phyloP scores from a whole-genome alignment of 2,113 vertebrate genomes.

The Octodon degus region DNA sequence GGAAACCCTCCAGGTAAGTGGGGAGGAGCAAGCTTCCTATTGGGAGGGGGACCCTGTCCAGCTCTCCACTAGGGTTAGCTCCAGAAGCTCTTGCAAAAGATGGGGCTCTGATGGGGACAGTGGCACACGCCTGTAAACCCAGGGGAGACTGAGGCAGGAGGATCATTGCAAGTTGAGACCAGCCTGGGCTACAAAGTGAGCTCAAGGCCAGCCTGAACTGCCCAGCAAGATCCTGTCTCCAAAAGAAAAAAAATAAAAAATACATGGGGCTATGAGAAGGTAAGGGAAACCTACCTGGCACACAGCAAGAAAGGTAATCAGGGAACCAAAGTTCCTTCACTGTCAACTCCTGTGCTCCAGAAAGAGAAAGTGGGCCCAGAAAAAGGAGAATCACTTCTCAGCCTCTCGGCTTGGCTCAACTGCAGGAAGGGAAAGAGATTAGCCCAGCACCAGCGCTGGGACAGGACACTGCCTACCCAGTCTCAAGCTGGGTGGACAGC shows the following conservation, averaged over 20 bases:
- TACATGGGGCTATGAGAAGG: not conserved
- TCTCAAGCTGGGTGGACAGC: not conserved
- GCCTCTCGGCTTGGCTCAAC: not conserved
- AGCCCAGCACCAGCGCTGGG: not conserved
- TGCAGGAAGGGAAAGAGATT: not conserved
- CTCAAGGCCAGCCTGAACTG: too few relatives aligned
- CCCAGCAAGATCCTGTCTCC: too few relatives aligned
- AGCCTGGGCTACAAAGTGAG: too few relatives aligned
- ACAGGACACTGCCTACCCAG: not conserved
- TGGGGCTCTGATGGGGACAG: not conserved
- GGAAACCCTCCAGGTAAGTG: not conserved
- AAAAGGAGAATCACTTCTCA: not conserved
- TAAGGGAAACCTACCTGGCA: not conserved
- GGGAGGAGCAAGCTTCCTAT: not conserved
- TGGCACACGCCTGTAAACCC: too few relatives aligned
- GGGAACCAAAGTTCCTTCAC: not conserved
- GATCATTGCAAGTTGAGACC: too few relatives aligned
- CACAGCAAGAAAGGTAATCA: not conserved
- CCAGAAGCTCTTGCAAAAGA: not conserved
- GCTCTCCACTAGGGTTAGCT: not conserved
- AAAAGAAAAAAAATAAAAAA: too few relatives aligned
- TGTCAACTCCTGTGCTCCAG: not conserved
- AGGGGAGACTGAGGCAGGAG: too few relatives aligned
- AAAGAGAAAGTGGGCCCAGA: slow-evolving; percentile 17
- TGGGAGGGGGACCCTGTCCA: not conserved